Evolutionary conservation across 1,140 invertebrate genomes (phyloP).

Genomic region (Zophobas atratus): DNA sequence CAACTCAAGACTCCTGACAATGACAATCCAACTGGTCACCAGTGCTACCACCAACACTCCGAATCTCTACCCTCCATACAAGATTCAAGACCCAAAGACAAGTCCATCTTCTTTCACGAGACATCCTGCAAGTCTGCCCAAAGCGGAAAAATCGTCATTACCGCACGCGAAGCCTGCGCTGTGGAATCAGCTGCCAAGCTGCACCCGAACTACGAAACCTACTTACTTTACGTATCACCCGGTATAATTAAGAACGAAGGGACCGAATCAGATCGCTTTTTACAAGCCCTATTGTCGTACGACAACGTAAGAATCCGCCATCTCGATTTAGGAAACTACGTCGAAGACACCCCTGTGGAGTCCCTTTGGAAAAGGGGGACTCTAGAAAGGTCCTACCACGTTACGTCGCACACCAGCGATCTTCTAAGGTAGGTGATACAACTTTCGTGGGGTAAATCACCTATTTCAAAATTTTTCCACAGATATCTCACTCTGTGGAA

Average conservation of each 20-base stretch:
- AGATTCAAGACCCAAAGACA: conserved; percentile 55
- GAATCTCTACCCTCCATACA: conserved; percentile 59
- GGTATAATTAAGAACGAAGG: conserved; percentile 65
- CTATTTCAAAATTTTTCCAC: conserved; percentile 1
- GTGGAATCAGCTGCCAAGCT: conserved; percentile 77
- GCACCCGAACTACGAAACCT: conserved; percentile 74
- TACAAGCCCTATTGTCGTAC: conserved; percentile 70
- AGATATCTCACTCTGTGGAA: conserved; percentile 82
- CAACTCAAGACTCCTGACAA: too few species aligned
- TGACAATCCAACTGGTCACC: neutral
- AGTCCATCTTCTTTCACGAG: conserved; percentile 67
- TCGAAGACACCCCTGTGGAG: conserved; percentile 74
- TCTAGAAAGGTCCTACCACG: conserved; percentile 72
- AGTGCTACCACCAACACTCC: conserved; percentile 48
- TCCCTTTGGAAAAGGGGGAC: conserved; percentile 72
- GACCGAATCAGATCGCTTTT: conserved; percentile 64
- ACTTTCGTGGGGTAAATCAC: neutral
- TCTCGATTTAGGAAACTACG: conserved; percentile 73
- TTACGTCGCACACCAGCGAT: conserved; percentile 77
- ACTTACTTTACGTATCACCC: conserved; percentile 72
- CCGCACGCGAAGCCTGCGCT: conserved; percentile 75
- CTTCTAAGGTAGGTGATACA: conserved; percentile 68
- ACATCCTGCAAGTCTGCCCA: conserved; percentile 67
- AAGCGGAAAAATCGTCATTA: conserved; percentile 67
- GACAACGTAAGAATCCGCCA: conserved; percentile 74